Evolutionary conservation across 1,140 invertebrate genomes (phyloP).

Genomic region (Zaprionus tsacasi): DNA sequence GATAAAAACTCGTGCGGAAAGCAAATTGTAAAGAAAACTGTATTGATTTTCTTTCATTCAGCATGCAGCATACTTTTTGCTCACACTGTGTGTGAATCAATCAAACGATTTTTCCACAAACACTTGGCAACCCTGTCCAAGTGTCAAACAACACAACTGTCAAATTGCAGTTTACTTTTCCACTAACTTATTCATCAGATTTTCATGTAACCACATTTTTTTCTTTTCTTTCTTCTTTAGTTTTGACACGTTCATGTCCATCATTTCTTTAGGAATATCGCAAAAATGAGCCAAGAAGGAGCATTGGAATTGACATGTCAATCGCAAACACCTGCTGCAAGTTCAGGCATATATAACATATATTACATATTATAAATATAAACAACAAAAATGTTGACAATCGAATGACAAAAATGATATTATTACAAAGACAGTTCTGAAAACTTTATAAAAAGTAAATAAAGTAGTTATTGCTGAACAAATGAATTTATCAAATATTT

Average conservation of each 20-base stretch:
- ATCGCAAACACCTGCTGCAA: constrained; percentile 4
- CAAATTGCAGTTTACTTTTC: constrained; percentile 52
- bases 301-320: constrained; percentile 61
- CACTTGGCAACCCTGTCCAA: constrained; percentile 45
- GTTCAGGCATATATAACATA: too few relatives aligned
- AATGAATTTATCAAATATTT: not conserved
- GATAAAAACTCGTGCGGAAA: constrained; percentile 40
- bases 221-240: constrained; percentile 35
- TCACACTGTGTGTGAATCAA: constrained; percentile 40
- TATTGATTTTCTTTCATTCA: constrained; percentile 6
- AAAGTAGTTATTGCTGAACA: not conserved
- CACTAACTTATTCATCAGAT: constrained; percentile 74
- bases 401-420: constrained; percentile 28
- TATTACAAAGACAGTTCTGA: not conserved
- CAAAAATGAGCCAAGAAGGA: constrained; percentile 37
- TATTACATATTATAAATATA: too few relatives aligned
- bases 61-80: constrained; percentile 18
- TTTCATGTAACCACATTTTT: constrained; percentile 49
- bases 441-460: not conserved
- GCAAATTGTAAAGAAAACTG: constrained; percentile 18
- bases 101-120: constrained; percentile 41
- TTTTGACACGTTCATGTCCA: constrained; percentile 60
- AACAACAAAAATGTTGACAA: constrained; percentile 20
- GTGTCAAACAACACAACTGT: constrained; percentile 64
- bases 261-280: constrained; percentile 48